A percentile compares a stretch with the other conserved stretches of the same genome.
phyloP scores from a whole-genome alignment of 2,113 vertebrate genomes.

The Calidris pygmaea region DNA sequence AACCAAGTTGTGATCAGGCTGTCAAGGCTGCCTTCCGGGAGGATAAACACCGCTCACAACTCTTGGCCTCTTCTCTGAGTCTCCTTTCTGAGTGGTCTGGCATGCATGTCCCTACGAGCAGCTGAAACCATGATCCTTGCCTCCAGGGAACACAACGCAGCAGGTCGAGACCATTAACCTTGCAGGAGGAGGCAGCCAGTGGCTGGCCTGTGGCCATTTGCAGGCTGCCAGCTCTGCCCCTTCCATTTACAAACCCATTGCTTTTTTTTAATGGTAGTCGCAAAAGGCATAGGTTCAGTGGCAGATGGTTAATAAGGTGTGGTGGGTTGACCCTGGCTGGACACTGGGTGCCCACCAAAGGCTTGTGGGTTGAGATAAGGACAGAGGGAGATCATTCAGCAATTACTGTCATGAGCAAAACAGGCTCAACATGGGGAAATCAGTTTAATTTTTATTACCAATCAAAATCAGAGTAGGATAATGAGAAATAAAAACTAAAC shows the following conservation, averaged over 20 bases:
- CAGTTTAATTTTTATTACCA: neutral
- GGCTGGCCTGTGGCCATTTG: neutral
- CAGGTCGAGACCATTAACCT: neutral
- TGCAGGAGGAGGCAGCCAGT: rapidly evolving
- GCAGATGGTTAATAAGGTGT: neutral
- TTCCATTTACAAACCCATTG: neutral
- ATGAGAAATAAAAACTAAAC: neutral
- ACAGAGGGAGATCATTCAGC: neutral
- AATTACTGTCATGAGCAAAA: neutral
- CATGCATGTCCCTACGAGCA: rapidly evolving
- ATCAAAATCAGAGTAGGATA: neutral
- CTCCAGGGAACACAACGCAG: rapidly evolving
- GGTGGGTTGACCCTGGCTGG: neutral
- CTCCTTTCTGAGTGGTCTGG: neutral
- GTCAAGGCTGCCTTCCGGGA: neutral
- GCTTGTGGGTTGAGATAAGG: neutral
- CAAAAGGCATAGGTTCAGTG: neutral
- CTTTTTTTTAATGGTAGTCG: neutral
- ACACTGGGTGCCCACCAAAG: neutral
- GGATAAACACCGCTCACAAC: neutral
- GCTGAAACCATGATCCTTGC: neutral
- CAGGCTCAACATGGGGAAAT: neutral
- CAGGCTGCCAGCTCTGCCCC: neutral
- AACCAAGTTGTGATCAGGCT: neutral
- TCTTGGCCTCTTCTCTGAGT: neutral